Evolutionary conservation across 2,797 vertebrate species (phyloP).

Genomic region (Sitta carolinensis): DNA sequence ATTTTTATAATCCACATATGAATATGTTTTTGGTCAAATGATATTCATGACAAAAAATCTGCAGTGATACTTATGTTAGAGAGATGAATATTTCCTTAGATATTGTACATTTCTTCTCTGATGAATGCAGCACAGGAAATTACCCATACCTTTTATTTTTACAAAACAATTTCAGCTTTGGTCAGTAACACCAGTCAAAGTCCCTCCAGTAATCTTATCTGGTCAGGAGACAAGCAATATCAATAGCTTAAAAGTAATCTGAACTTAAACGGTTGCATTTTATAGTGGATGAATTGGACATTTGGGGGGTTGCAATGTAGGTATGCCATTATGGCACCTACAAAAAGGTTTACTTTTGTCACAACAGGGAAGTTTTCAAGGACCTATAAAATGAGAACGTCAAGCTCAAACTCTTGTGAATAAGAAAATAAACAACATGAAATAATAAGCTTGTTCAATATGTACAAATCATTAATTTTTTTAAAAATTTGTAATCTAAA

Average conservation of each 20-base stretch:
- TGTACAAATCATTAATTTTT: not conserved
- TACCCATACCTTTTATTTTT: not conserved
- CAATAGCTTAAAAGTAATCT: not conserved
- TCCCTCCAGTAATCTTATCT: not conserved
- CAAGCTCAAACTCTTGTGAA: not conserved
- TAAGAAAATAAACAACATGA: not conserved
- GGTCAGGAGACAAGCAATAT: not conserved
- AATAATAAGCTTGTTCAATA: not conserved
- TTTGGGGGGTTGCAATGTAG: not conserved
- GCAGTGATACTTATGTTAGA: not conserved
- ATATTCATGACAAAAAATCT: not conserved
- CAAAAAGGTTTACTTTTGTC: not conserved
- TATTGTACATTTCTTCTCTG: not conserved
- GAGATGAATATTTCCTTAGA: not conserved
- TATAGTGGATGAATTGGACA: not conserved
- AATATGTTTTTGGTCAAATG: not conserved
- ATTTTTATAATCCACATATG: not conserved
- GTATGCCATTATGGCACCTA: not conserved
- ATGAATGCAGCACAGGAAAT: not conserved
- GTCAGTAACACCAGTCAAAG: not conserved
- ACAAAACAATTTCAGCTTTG: not conserved
- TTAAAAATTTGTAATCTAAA: not conserved
- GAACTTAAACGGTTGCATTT: not conserved
- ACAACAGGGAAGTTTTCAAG: not conserved
- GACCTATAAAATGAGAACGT: not conserved